Conservation (phyloP, 1,140 invertebrate genomes). For the Bombus superbus region DNA sequence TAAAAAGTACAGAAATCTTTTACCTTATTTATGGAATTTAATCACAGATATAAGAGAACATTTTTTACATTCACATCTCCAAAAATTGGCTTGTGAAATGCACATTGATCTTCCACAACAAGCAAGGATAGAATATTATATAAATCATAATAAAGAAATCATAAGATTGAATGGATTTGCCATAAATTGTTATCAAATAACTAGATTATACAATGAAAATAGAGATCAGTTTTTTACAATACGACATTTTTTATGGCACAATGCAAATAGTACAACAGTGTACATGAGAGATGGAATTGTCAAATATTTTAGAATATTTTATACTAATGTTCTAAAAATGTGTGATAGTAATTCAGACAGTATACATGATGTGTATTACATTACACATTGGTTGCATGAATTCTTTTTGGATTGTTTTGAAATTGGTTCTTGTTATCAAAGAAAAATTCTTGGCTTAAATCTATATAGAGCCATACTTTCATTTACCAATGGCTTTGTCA, state of each 20-base stretch:
- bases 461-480: slow-evolving; percentile 76
- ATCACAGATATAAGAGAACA: slow-evolving; percentile 39
- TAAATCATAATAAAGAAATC: slow-evolving; percentile 61
- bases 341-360: slow-evolving; percentile 4
- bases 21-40: slow-evolving; percentile 64
- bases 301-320: slow-evolving; percentile 69
- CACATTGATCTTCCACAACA: slow-evolving; percentile 35
- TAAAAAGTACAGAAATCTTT: slow-evolving; percentile 55
- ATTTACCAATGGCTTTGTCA: slow-evolving; percentile 37
- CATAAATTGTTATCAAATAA: slow-evolving; percentile 60
- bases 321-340: slow-evolving; percentile 65
- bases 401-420: slow-evolving; percentile 81
- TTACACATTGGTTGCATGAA: slow-evolving; percentile 82
- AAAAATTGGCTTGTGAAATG: slow-evolving; percentile 60
- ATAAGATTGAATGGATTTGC: slow-evolving; percentile 73
- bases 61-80: slow-evolving; percentile 64
- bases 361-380: slow-evolving; percentile 56
- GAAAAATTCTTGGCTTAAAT: slow-evolving; percentile 81
- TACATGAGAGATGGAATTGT: slow-evolving; percentile 71
- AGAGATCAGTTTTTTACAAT: slow-evolving; percentile 50
- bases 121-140: slow-evolving; percentile 35
- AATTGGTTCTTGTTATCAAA: slow-evolving; percentile 84
- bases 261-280: slow-evolving; percentile 67
- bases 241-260: slow-evolving; percentile 68
- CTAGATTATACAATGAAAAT: slow-evolving; percentile 19